These are phyloP conservation scores for Dynastes maya DNA, from an alignment of 2,888 invertebrate genomes.

Conservation along the genomic window DNA sequence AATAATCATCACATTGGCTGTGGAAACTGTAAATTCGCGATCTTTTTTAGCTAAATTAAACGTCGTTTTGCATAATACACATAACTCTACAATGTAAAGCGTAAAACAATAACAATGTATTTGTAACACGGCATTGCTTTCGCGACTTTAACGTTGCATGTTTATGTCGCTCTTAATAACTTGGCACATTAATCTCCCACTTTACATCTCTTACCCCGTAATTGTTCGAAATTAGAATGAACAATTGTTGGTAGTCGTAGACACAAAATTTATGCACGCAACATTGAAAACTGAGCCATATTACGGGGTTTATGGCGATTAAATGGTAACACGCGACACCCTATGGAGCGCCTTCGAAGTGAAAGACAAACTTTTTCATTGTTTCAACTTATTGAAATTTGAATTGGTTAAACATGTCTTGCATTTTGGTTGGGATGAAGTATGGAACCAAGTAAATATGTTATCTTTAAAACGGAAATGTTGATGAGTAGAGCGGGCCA, in stretches of 20 bases:
- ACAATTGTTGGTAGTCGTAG: not conserved
- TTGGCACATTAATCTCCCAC: not conserved
- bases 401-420: too few relatives aligned
- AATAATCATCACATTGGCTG: too few relatives aligned
- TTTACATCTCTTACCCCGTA: not conserved
- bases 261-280: not conserved
- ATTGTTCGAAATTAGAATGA: not conserved
- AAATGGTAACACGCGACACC: not conserved
- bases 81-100: not conserved
- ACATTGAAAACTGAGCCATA: not conserved
- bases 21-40: too few relatives aligned
- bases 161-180: conserved; percentile 1
- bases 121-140: not conserved
- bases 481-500: too few relatives aligned
- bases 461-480: too few relatives aligned
- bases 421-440: too few relatives aligned
- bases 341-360: not conserved
- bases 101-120: not conserved
- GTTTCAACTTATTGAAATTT: too few relatives aligned
- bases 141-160: not conserved
- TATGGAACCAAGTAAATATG: too few relatives aligned
- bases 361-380: too few relatives aligned
- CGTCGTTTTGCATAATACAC: not conserved
- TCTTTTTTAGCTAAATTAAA: not conserved
- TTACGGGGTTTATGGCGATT: not conserved